A percentile compares a stretch with the other conserved stretches of the same genome.
phyloP scores from a whole-genome alignment of 2,888 invertebrate genomes.

The Timema cristinae region DNA sequence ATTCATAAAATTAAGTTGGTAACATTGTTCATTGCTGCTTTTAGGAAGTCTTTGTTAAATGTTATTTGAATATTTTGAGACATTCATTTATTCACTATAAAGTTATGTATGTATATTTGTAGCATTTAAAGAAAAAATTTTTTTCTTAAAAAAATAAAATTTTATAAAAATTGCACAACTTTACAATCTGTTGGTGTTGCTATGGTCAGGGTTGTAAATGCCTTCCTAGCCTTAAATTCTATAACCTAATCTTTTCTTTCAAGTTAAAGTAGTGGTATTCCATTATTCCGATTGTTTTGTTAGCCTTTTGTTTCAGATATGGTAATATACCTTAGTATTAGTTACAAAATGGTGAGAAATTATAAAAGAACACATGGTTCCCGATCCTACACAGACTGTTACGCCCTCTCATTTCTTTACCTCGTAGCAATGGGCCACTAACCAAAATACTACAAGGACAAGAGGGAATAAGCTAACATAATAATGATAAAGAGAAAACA shows the following conservation, averaged over 20 bases:
- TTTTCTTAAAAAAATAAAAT: background rate
- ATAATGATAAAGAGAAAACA: too few relatives aligned
- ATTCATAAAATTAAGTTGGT: background rate
- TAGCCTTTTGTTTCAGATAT: background rate
- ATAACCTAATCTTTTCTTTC: background rate
- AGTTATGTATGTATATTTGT: background rate
- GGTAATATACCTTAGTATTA: background rate
- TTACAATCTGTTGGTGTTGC: background rate
- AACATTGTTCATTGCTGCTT: background rate
- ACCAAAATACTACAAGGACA: too few relatives aligned
- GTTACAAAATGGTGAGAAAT: background rate
- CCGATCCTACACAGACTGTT: background rate
- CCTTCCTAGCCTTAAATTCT: background rate
- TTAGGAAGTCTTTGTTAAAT: background rate
- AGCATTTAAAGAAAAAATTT: background rate
- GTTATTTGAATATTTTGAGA: background rate
- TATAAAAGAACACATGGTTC: background rate
- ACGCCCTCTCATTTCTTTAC: too few relatives aligned
- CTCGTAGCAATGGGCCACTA: too few relatives aligned
- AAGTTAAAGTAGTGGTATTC: background rate
- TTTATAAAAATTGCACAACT: background rate
- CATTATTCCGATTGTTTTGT: background rate
- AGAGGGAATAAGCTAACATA: too few relatives aligned
- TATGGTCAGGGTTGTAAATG: background rate
- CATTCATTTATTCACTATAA: background rate